phyloP scores from a whole-genome alignment of 2,888 invertebrate genomes.

The Atethmia centrago region DNA sequence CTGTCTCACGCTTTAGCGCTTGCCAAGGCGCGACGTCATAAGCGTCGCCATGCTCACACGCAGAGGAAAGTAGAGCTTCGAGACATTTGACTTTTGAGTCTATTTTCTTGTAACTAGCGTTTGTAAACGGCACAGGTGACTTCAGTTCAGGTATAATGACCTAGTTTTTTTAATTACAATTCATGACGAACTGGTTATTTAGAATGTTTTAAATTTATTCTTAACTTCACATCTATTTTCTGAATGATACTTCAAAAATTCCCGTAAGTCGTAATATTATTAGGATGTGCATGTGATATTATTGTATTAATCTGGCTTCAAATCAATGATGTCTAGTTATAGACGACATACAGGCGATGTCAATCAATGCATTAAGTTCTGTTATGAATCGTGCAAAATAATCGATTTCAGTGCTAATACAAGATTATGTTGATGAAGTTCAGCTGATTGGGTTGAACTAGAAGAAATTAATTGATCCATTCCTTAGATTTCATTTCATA shows the following conservation, averaged over 20 bases:
- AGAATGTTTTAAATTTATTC: constrained; percentile 5
- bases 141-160: constrained; percentile 76
- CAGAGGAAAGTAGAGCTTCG: constrained; percentile 78
- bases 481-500: not conserved
- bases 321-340: not conserved
- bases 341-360: not conserved
- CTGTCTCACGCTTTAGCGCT: constrained; percentile 85
- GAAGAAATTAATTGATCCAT: not conserved
- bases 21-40: constrained; percentile 86
- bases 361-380: constrained; percentile 5
- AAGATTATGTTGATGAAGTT: constrained; percentile 11
- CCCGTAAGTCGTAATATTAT: constrained; percentile 1
- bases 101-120: constrained; percentile 73
- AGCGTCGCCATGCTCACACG: constrained; percentile 75
- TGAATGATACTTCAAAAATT: constrained; percentile 2
- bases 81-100: constrained; percentile 77
- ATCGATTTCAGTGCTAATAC: not conserved
- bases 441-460: not conserved
- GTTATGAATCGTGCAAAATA: not conserved
- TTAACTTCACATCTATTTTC: constrained; percentile 26
- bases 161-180: constrained; percentile 69
- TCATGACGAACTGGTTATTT: constrained; percentile 27
- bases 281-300: not conserved
- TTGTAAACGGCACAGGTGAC: constrained; percentile 72
- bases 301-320: constrained; percentile 1